A percentile compares a stretch with the other conserved stretches of the same genome.
These are phyloP conservation scores for Perca fluviatilis DNA, from an alignment of 2,113 vertebrate species.

Conservation along the genomic window DNA sequence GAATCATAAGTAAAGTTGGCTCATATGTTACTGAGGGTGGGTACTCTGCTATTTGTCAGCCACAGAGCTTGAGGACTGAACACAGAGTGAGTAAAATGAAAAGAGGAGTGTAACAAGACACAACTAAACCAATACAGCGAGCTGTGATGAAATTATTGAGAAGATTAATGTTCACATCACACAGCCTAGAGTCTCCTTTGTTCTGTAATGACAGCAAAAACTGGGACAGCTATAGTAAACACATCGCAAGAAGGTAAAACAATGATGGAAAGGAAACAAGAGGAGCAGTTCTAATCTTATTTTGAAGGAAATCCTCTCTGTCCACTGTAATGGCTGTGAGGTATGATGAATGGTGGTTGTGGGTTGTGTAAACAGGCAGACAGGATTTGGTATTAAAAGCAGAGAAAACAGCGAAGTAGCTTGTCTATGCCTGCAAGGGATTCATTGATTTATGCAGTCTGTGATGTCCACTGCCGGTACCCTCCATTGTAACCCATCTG, in stretches of 20 bases:
- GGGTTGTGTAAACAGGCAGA: slow-evolving; percentile 44
- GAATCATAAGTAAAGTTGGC: neutral
- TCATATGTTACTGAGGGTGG: neutral
- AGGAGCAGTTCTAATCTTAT: slow-evolving; percentile 47
- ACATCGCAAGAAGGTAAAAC: slow-evolving; percentile 24
- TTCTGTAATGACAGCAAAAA: slow-evolving; percentile 37
- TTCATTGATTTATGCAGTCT: slow-evolving; percentile 60
- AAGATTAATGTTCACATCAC: slow-evolving; percentile 12
- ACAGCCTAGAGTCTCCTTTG: neutral
- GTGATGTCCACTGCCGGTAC: slow-evolving; percentile 27
- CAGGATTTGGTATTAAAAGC: slow-evolving; percentile 38
- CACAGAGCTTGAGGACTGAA: neutral
- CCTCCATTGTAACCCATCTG: slow-evolving; percentile 52
- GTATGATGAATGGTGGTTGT: slow-evolving; percentile 56
- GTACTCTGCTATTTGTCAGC: slow-evolving; percentile 16
- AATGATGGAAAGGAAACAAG: slow-evolving; percentile 46
- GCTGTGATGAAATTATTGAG: slow-evolving; percentile 29
- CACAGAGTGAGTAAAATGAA: slow-evolving; percentile 20
- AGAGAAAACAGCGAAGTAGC: slow-evolving; percentile 32
- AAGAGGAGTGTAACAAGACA: neutral
- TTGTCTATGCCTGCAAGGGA: slow-evolving; percentile 31
- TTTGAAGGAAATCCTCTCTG: slow-evolving; percentile 47
- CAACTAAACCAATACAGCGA: neutral
- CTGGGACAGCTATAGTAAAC: slow-evolving; percentile 37
- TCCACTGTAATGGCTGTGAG: slow-evolving; percentile 41